phyloP scores from a whole-genome alignment of 35 echinoderm and acorn worm species.

The Lytechinus variegatus region DNA sequence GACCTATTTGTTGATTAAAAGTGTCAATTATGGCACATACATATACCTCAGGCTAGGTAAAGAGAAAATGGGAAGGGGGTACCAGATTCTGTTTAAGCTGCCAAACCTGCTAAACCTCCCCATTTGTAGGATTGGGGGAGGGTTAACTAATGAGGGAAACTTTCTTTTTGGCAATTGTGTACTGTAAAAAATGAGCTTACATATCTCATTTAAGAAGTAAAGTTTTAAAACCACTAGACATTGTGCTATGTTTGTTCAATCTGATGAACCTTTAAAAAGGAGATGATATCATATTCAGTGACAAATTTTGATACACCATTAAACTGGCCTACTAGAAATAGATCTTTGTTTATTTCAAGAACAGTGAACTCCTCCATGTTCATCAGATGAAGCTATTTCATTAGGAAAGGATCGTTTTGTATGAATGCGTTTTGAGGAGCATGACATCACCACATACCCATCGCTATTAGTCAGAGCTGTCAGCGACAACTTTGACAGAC shows the following conservation, averaged over 20 bases:
- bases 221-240: too few relatives aligned
- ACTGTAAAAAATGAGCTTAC: too few relatives aligned
- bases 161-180: too few relatives aligned
- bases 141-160: too few relatives aligned
- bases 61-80: too few relatives aligned
- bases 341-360: background rate
- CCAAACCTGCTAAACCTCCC: too few relatives aligned
- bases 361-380: background rate
- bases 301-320: background rate
- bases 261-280: background rate
- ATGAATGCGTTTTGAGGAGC: background rate
- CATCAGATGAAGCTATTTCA: background rate
- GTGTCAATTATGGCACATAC: too few relatives aligned
- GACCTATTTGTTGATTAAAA: too few relatives aligned
- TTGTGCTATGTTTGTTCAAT: background rate
- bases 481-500: background rate
- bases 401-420: background rate
- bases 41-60: too few relatives aligned
- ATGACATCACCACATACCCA: background rate
- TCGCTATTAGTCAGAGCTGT: background rate
- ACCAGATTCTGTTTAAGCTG: too few relatives aligned
- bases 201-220: too few relatives aligned
- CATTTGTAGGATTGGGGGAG: too few relatives aligned
- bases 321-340: background rate
- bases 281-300: background rate